A percentile compares a stretch with the other conserved stretches of the same genome.
Evolutionary conservation across 1,140 invertebrate species (phyloP).

Genomic region (Meloidogyne floridensis): DNA sequence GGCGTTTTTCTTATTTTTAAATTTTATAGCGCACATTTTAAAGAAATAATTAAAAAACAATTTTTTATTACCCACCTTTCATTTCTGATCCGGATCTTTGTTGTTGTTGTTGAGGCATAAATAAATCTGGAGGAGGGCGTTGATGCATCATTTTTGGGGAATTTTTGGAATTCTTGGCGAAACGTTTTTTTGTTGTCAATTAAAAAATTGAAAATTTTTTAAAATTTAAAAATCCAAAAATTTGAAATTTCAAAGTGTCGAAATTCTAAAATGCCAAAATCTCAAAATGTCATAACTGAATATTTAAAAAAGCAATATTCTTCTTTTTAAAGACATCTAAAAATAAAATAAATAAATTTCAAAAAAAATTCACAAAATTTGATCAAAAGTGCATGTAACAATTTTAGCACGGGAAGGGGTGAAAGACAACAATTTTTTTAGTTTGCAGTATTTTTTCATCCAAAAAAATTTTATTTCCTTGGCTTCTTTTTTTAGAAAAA

Average conservation of each 20-base stretch:
- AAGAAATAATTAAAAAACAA: too few relatives aligned
- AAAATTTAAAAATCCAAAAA: neutral
- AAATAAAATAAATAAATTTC: neutral
- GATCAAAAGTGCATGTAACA: too few relatives aligned
- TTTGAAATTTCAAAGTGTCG: neutral
- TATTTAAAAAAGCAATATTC: neutral
- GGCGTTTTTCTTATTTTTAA: neutral
- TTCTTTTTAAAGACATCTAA: neutral
- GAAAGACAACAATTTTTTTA: too few relatives aligned
- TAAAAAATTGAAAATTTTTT: too few relatives aligned
- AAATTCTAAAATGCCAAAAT: neutral
- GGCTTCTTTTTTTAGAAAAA: conserved; percentile 1
- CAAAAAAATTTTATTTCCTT: conserved; percentile 1
- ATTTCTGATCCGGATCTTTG: conserved; percentile 20
- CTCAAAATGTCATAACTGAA: too few relatives aligned
- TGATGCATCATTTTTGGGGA: conserved; percentile 1
- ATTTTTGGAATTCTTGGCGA: neutral
- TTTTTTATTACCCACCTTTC: conserved; percentile 3
- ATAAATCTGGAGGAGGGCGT: conserved; percentile 13
- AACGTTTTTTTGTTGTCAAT: neutral
- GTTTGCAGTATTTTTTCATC: too few relatives aligned
- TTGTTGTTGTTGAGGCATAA: conserved; percentile 9
- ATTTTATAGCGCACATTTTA: neutral
- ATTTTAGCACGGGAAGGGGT: too few relatives aligned
- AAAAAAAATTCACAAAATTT: too few relatives aligned